phyloP scores from a whole-genome alignment of 2,888 invertebrate genomes.

The Andrena bicolor region DNA sequence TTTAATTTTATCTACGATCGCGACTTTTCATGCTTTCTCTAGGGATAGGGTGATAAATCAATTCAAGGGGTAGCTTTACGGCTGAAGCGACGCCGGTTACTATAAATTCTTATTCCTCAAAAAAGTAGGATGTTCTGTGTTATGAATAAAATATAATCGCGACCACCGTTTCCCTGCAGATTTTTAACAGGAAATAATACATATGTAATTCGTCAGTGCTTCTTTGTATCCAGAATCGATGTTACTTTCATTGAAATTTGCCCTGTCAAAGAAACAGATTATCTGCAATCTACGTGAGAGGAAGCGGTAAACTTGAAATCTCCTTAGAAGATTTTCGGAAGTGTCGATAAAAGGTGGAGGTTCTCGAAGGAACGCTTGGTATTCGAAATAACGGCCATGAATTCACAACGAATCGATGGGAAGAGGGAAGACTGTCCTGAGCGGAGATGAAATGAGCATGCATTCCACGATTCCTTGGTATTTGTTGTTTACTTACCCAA shows the following conservation, averaged over 20 bases:
- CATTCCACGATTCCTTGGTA: constrained; percentile 38
- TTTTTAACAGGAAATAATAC: not conserved
- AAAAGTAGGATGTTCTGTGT: constrained; percentile 17
- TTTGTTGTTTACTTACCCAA: constrained; percentile 39
- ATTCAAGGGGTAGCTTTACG: constrained; percentile 7
- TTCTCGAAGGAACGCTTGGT: constrained; percentile 50
- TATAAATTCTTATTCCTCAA: constrained; percentile 24
- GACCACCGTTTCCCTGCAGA: not conserved
- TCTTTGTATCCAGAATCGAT: not conserved
- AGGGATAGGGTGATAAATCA: constrained; percentile 22
- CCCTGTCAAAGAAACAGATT: not conserved
- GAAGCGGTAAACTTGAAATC: constrained; percentile 14
- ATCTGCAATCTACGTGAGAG: constrained; percentile 3
- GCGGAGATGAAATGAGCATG: constrained; percentile 53
- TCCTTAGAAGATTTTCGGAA: constrained; percentile 17
- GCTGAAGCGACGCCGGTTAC: not conserved
- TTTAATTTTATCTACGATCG: constrained; percentile 35
- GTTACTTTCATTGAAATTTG: not conserved
- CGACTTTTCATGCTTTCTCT: constrained; percentile 13
- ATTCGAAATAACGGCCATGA: constrained; percentile 65
- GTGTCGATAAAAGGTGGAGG: constrained; percentile 50
- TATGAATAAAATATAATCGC: constrained; percentile 27
- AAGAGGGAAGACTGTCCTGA: constrained; percentile 18
- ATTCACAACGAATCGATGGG: constrained; percentile 41
- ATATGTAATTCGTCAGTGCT: not conserved